Percentiles rank a stretch among this genome's conserved stretches.
Conservation (phyloP, 2,797 vertebrate genomes). For the Eulemur rubriventer region DNA sequence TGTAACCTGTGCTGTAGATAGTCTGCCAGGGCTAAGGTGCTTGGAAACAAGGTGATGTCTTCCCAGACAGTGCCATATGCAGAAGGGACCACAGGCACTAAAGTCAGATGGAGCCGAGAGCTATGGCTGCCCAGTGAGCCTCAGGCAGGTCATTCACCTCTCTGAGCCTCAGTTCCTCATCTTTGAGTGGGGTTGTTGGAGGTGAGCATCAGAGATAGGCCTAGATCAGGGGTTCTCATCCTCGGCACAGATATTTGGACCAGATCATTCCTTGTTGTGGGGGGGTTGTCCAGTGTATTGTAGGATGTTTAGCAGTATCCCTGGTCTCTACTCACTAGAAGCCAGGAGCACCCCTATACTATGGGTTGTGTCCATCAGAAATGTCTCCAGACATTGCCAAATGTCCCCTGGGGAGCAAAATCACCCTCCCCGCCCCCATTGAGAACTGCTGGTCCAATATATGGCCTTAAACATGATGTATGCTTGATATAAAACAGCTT, state of each 20-base stretch:
- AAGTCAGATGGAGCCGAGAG: background rate
- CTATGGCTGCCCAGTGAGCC: background rate
- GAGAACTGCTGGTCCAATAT: background rate
- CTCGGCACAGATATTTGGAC: background rate
- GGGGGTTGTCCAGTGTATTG: background rate
- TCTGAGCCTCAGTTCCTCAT: background rate
- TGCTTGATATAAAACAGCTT: background rate
- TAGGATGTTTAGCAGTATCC: background rate
- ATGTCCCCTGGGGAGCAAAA: background rate
- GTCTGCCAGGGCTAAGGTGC: background rate
- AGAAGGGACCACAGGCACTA: background rate
- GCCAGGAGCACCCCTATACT: background rate
- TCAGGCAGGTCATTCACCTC: background rate
- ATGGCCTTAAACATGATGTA: no score
- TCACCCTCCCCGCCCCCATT: fast-evolving
- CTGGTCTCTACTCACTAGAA: background rate
- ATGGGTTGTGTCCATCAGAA: background rate
- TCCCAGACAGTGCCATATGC: background rate
- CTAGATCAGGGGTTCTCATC: background rate
- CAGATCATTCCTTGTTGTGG: background rate
- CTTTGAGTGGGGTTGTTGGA: background rate
- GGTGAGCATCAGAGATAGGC: background rate
- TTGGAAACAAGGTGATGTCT: background rate
- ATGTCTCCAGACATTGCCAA: background rate
- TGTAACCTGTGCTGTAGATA: background rate